Evolutionary conservation across 2,797 vertebrate species (phyloP), one percentile per base, ranked within the genome.

Genomic region (Spondyliosoma cantharus): DNA sequence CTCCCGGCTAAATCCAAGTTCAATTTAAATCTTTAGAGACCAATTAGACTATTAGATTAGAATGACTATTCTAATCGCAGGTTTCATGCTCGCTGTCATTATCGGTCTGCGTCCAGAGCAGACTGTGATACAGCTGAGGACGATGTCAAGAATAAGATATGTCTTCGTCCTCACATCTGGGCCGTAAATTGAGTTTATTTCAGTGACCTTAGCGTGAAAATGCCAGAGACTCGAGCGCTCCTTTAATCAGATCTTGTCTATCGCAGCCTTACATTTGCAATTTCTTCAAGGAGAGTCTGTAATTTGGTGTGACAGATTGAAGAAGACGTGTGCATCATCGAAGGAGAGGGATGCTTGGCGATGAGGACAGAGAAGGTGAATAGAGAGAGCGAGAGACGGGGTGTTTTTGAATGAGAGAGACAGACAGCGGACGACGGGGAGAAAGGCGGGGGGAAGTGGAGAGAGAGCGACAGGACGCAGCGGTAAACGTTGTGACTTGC

Each of bases 401-500:
- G 7, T 9, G 15, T 71, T 64, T 69, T 22, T 64, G 48, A 80
- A 71, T 77, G 20, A 17, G 75, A 63, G 20, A 52, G 69, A 43
- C 19, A 64, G 80, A 63, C 50, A 29, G 50, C 2, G 0, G 46
- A 56, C 29, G 70, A 82, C 27, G 69, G 56, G 16, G 62, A 56
- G 61, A n/a, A 59, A 52, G 73, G 71, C 1, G 14, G 62, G 60
- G 52, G 53, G 57, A 61, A 61, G 53, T 1, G 20, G 32, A 17
- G 64, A 24, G 54, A 54, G 37, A 37, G 37, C 46, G 43, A 67
- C 54, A 52, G 76, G 29, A 66, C 29, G 42, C 82, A 78, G 83
- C 80, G 46, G 82, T 65, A 70, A 83, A 71, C 74, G 22, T 8
- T 14, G 59, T 48, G 88, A 91, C 76, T 89, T 91, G 90, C 87